These are phyloP conservation scores for Cerastis leucographa DNA, from an alignment of 2,888 invertebrate genomes.

Conservation along the genomic window DNA sequence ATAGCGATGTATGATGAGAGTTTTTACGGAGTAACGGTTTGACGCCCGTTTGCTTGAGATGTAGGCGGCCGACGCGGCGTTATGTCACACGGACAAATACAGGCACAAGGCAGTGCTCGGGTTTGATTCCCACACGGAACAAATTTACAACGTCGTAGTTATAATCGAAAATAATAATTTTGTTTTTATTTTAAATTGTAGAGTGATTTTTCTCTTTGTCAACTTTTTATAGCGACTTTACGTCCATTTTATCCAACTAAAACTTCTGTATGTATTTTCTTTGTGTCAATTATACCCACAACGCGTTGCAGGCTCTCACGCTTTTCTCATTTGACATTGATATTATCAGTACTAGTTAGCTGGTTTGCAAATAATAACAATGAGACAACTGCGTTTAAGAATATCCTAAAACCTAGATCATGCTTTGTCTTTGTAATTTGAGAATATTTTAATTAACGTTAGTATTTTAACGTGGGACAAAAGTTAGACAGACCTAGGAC, in stretches of 20 bases:
- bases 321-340: conserved; percentile 64
- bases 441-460: conserved; percentile 3
- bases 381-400: conserved; percentile 37
- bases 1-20: no score
- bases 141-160: no score
- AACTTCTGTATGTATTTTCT: conserved; percentile 27
- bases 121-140: no score
- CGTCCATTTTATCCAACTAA: neutral
- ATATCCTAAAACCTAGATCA: conserved; percentile 30
- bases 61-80: no score
- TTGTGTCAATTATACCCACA: conserved; percentile 30
- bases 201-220: no score
- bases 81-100: no score
- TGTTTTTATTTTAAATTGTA: no score
- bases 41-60: no score
- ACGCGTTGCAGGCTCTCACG: conserved; percentile 66
- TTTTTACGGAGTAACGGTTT: no score
- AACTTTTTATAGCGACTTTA: neutral
- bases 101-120: no score
- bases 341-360: conserved; percentile 57
- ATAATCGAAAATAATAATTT: no score
- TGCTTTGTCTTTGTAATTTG: conserved; percentile 22
- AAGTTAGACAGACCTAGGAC: neutral
- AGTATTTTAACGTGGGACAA: neutral
- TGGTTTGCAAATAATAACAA: conserved; percentile 48